Evolutionary conservation across 2,113 vertebrate species (phyloP), one percentile per base, ranked within the genome.

Genomic region (Neodontobutis hainanensis): DNA sequence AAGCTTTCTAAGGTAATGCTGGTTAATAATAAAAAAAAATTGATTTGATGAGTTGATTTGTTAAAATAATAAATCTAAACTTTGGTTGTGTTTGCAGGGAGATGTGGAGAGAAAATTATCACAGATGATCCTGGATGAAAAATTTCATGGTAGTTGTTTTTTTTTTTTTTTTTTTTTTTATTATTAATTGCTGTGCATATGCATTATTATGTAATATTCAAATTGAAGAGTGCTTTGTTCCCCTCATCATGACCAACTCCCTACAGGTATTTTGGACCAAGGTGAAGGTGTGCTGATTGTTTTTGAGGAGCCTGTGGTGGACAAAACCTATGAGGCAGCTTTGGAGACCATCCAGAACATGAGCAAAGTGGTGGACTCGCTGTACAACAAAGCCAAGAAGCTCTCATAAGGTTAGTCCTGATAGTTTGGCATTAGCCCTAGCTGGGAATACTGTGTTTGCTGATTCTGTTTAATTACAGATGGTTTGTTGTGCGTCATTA

Each of bases 351-450:
- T 98, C 81, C 96, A 97, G 88, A 98, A 97, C 80, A 97, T 98
- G 96, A 98, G 96, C 82, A 98, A 96, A 95, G 96, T 98, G 90
- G 96, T 98, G 78, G 96, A 98, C 93, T 96, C 96, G 1, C 95
- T 98, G 83, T 98, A 98, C 95, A 98, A 96, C 95, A 98, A 98
- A 94, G 96, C 96, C 91, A 98, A 98, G 94, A 98, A 97, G 84
- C 90, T 98, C 44, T 95, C 96, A 95, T 98, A 98, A 85, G 95
- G 95, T 96, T 76, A 27, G 19, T 27, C 19, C 3, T 27, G 19
- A 27, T 27, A 27, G 19, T 27, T 27, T 27, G 19, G 19, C 19
- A 27, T 27, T 27, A 93, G 95, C 27, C 3, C 27, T 3, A 11
- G 10, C 42, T 43, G 1, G 6, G 3, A 43, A 43, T 36, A 32